Percentiles rank a stretch among this genome's conserved stretches.
Evolutionary conservation across 2,797 vertebrate genomes (phyloP).

Genomic region (Falco concolor): DNA sequence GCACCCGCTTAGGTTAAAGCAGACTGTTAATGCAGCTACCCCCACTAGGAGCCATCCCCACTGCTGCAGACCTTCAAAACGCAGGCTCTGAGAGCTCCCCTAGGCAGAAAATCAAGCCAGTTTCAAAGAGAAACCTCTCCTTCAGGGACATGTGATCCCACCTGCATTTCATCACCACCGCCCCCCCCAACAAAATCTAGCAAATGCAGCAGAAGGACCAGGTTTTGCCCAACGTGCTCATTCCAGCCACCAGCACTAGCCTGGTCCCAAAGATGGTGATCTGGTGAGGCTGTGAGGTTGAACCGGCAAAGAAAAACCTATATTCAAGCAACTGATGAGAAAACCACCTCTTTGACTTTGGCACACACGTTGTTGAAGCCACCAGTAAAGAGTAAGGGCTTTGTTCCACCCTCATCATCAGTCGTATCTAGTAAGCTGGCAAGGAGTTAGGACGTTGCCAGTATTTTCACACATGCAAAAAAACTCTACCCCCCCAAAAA

Average conservation of each 20-base stretch:
- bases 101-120: background rate
- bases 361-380: background rate
- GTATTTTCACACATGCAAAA: background rate
- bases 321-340: background rate
- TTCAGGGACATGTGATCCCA: background rate
- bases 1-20: background rate
- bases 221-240: background rate
- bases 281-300: background rate
- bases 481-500: background rate
- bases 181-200: background rate
- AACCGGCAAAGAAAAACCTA: background rate
- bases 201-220: background rate
- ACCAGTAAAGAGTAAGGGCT: slow-evolving; percentile 9
- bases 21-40: background rate
- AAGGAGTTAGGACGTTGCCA: background rate
- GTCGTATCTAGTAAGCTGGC: background rate
- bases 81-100: background rate
- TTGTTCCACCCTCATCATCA: background rate
- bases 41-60: background rate
- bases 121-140: background rate
- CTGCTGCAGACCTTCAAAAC: background rate
- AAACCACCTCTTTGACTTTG: slow-evolving; percentile 5
- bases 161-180: background rate
- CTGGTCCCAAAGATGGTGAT: background rate
- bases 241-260: background rate